A percentile compares a stretch with the other conserved stretches of the same genome.
These are phyloP conservation scores for Heteropelma amictum DNA, from an alignment of 2,888 invertebrate species.

Conservation along the genomic window DNA sequence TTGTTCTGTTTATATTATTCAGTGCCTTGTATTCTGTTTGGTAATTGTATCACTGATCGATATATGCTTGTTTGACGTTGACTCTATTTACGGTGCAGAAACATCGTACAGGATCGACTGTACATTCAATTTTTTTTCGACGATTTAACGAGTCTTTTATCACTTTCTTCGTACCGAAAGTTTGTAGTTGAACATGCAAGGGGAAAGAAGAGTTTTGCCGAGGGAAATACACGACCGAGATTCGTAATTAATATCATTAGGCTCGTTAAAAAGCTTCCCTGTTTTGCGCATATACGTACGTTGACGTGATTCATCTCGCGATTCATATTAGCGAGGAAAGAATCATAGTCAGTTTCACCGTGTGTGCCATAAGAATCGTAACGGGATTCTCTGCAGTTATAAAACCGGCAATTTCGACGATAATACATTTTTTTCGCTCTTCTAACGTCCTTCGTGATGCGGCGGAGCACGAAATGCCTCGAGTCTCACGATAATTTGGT, in stretches of 20 bases:
- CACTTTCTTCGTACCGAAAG: not conserved
- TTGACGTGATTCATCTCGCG: constrained; percentile 16
- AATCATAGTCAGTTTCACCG: constrained; percentile 2
- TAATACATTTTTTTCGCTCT: not conserved
- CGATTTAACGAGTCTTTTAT: not conserved
- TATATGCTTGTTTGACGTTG: constrained; percentile 37
- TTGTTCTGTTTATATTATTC: not conserved
- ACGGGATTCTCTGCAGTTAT: not conserved
- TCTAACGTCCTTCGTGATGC: too few relatives aligned
- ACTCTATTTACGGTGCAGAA: constrained; percentile 18
- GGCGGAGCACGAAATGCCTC: constrained; percentile 1
- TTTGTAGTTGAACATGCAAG: not conserved
- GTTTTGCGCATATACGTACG: constrained; percentile 37
- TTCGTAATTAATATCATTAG: constrained; percentile 69
- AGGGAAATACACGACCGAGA: constrained; percentile 26
- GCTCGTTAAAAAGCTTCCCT: constrained; percentile 62
- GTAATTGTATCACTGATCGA: not conserved
- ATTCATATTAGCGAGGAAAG: not conserved
- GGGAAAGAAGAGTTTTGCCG: not conserved
- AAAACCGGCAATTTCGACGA: not conserved
- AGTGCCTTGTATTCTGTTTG: not conserved
- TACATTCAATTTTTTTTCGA: not conserved
- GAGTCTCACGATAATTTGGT: constrained; percentile 9
- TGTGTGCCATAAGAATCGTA: constrained; percentile 5
- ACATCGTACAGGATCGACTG: not conserved